Evolutionary conservation across 2,113 vertebrate species (phyloP), one percentile per base, ranked within the genome.

Genomic region (Xenopus tropicalis): DNA sequence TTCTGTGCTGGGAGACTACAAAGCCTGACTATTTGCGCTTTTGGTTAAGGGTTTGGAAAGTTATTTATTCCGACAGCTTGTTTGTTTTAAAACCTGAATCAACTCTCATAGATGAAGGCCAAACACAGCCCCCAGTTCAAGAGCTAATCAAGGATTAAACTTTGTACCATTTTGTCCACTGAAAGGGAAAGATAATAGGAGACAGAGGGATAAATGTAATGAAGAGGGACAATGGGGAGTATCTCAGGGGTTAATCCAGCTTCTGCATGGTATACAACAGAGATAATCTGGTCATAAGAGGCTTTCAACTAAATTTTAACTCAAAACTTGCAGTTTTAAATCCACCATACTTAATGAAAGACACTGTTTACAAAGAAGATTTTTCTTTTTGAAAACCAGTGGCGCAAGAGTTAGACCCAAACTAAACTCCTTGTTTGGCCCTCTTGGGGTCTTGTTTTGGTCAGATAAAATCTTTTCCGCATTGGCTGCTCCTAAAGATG

Each of bases 291-390:
- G 70, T 68, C 71, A 70, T 70, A 80, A 82, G 77, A 85, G 82
- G 80, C 65, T 87, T 84, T 81, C 77, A 74, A 78, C 72, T 83
- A 85, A 85, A 85, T 81, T 86, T 74, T 82, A 78, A 69, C 70
- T 79, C 78, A 73, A 84, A 87, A 86, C 82, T 86, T 87, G 82
- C 83, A 87, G 89, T 83, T 86, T 87, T 82, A 86, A 85, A 91
- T 90, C 86, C 68, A 79, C 79, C 85, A 82, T 81, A 80, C 58
- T 70, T 84, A 85, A 80, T 21, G 62, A 89, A 88, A 83, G 79
- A 48, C 84, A 82, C 72, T 89, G 82, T 89, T 91, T 88, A 74
- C 78, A 81, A 80, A 90, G 85, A 82, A 90, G 88, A 86, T 88
- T 89, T 88, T 52, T 78, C 82, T 37, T 37, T 84, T 86, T 85